phyloP scores from a whole-genome alignment of 1,140 invertebrate genomes.

The Drosophila kepulauana region DNA sequence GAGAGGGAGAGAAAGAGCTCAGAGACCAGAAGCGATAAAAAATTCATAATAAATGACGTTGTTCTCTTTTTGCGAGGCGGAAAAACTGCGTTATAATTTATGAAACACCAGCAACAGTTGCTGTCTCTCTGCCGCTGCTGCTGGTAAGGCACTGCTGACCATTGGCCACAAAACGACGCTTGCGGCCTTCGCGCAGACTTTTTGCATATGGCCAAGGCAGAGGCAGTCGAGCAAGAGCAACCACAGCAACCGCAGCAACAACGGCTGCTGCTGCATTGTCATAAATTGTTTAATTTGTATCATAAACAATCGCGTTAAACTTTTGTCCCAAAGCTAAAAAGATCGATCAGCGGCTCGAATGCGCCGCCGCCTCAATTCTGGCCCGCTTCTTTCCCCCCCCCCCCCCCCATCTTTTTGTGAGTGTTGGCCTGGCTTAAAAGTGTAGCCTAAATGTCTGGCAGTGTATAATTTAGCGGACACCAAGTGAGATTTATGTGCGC shows the following conservation, averaged over 20 bases:
- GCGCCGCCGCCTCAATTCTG: slow-evolving; percentile 14
- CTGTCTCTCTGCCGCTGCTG: slow-evolving; percentile 18
- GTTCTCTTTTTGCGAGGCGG: slow-evolving; percentile 61
- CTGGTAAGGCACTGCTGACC: slow-evolving; percentile 54
- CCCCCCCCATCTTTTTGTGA: too few species aligned
- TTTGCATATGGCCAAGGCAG: slow-evolving; percentile 72
- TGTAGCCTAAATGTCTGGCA: slow-evolving; percentile 84
- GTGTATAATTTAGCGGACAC: slow-evolving; percentile 85
- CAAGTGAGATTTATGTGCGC: slow-evolving; percentile 85
- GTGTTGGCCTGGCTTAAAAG: slow-evolving; percentile 61
- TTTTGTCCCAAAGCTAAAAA: slow-evolving; percentile 84
- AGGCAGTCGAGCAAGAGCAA: background rate
- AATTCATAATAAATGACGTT: slow-evolving; percentile 84
- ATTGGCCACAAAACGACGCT: slow-evolving; percentile 49
- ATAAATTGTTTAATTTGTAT: slow-evolving; percentile 85
- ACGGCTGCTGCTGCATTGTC: slow-evolving; percentile 70
- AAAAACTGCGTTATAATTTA: slow-evolving; percentile 84
- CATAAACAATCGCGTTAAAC: slow-evolving; percentile 85
- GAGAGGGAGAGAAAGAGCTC: background rate
- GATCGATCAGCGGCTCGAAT: slow-evolving; percentile 77
- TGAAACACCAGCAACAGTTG: slow-evolving; percentile 76
- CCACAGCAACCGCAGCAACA: slow-evolving; percentile 21
- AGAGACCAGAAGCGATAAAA: slow-evolving; percentile 83
- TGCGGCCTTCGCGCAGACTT: slow-evolving; percentile 61
- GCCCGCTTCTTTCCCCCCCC: slow-evolving; percentile 14